A percentile compares a stretch with the other conserved stretches of the same genome.
Conservation (phyloP, 2,888 invertebrate genomes). For the Chorisops tibialis region DNA sequence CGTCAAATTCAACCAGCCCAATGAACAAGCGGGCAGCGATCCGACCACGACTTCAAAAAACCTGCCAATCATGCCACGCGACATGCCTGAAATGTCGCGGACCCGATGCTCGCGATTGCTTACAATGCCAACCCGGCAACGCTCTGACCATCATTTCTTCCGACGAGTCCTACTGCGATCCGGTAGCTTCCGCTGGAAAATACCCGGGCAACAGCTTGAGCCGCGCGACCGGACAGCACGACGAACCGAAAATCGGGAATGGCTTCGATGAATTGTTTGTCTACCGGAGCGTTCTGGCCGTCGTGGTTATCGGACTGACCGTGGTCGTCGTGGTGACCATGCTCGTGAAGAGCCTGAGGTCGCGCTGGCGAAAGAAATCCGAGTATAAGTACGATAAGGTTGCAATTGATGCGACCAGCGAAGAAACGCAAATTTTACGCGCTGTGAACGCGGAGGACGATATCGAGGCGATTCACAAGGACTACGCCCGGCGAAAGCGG, state of each 20-base stretch:
- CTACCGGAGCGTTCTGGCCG: conserved; percentile 38
- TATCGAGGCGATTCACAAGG: neutral
- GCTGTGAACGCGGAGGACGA: neutral
- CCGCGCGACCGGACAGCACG: conserved; percentile 4
- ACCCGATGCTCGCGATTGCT: conserved; percentile 45
- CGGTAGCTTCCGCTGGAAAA: conserved; percentile 45
- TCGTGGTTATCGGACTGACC: conserved; percentile 36
- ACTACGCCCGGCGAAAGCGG: neutral
- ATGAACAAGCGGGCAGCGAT: conserved; percentile 1
- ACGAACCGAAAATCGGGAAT: conserved; percentile 3
- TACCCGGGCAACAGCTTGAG: conserved; percentile 42
- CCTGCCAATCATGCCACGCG: conserved; percentile 44
- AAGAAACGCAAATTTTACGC: neutral
- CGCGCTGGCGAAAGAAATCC: conserved; percentile 3
- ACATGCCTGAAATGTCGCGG: conserved; percentile 48
- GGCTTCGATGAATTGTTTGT: conserved; percentile 12
- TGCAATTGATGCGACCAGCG: conserved; percentile 35
- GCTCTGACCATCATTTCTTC: conserved; percentile 41
- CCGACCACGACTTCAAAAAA: conserved; percentile 29
- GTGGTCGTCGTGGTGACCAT: conserved; percentile 26
- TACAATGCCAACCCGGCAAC: conserved; percentile 44
- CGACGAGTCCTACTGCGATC: conserved; percentile 46
- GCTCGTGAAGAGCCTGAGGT: conserved; percentile 25
- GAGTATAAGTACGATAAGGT: conserved; percentile 42
- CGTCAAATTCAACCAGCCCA: conserved; percentile 8